These are phyloP conservation scores for Xenentodon cancila DNA, from an alignment of 2,797 vertebrate genomes.

Conservation along the genomic window DNA sequence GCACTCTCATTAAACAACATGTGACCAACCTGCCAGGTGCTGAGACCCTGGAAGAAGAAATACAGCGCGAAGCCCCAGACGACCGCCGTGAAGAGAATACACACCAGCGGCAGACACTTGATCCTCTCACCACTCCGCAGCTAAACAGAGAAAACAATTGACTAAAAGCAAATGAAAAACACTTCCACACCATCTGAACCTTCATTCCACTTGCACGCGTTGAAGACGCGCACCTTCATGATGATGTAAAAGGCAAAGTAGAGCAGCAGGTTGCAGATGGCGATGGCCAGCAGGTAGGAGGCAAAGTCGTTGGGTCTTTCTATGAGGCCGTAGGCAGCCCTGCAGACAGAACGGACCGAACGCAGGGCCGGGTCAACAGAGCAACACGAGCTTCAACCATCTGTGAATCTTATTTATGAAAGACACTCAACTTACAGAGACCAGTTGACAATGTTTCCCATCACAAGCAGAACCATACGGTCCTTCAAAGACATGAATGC, in stretches of 20 bases:
- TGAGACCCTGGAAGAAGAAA: conserved; percentile 99
- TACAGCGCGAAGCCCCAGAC: conserved; percentile 96
- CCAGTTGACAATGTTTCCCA: conserved; percentile 99
- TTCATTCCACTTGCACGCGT: neutral
- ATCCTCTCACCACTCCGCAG: conserved; percentile 93
- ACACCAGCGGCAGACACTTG: conserved; percentile 90
- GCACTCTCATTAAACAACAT: neutral
- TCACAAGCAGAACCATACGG: conserved; percentile 95
- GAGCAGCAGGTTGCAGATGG: conserved; percentile 97
- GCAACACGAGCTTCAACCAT: no score
- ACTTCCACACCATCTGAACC: neutral
- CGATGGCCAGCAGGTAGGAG: conserved; percentile 96
- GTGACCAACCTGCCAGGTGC: conserved; percentile 94
- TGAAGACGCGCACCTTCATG: conserved; percentile 90
- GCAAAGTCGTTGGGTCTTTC: conserved; percentile 94
- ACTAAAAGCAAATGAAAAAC: neutral
- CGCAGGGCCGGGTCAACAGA: neutral
- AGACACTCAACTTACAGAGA: conserved; percentile 88
- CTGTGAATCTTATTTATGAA: no score
- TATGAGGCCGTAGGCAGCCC: conserved; percentile 93
- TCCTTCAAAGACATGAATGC: conserved; percentile 79
- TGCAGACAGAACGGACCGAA: conserved; percentile 48
- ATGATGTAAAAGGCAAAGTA: conserved; percentile 99
- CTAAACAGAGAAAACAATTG: conserved; percentile 65
- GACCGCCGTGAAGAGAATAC: conserved; percentile 91